Percentiles rank a stretch among this genome's conserved stretches.
These are phyloP conservation scores for Arctocebus calabarensis DNA, from an alignment of 2,797 vertebrate genomes.

Conservation along the genomic window DNA sequence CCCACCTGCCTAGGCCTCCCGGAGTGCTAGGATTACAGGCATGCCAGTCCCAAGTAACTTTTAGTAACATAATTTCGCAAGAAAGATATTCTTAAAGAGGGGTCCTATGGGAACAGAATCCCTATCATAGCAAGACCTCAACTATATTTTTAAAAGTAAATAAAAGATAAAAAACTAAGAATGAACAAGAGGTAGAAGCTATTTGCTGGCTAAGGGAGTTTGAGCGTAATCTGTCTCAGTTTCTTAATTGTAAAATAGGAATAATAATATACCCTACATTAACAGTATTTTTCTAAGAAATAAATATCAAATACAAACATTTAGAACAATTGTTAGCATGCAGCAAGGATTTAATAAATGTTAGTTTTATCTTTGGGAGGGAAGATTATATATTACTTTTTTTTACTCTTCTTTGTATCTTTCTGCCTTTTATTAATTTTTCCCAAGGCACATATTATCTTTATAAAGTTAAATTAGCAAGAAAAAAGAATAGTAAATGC, in stretches of 20 bases:
- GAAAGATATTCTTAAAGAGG: not conserved
- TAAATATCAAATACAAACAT: constrained; percentile 33
- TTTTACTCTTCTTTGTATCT: not conserved
- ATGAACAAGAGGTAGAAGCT: not conserved
- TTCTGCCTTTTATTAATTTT: constrained; percentile 46
- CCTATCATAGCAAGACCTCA: constrained; percentile 10
- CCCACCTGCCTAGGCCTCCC: no score
- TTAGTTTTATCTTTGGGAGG: not conserved
- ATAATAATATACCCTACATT: not conserved
- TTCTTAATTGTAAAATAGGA: constrained; percentile 12
- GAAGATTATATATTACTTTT: not conserved
- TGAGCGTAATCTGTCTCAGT: constrained; percentile 18
- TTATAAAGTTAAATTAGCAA: constrained; percentile 36
- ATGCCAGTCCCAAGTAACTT: not conserved
- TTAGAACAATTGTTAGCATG: not conserved
- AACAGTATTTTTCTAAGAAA: constrained; percentile 28
- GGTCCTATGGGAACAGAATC: not conserved
- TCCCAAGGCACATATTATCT: constrained; percentile 26
- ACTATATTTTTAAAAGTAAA: constrained; percentile 38
- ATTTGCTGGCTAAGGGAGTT: not conserved
- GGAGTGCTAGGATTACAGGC: no score
- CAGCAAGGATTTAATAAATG: constrained; percentile 36
- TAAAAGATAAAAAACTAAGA: not conserved
- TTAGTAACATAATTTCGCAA: constrained; percentile 21
- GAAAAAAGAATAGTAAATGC: not conserved